A percentile compares a stretch with the other conserved stretches of the same genome.
Evolutionary conservation across 2,888 invertebrate species (phyloP).

Genomic region (Orthosia gracilis): DNA sequence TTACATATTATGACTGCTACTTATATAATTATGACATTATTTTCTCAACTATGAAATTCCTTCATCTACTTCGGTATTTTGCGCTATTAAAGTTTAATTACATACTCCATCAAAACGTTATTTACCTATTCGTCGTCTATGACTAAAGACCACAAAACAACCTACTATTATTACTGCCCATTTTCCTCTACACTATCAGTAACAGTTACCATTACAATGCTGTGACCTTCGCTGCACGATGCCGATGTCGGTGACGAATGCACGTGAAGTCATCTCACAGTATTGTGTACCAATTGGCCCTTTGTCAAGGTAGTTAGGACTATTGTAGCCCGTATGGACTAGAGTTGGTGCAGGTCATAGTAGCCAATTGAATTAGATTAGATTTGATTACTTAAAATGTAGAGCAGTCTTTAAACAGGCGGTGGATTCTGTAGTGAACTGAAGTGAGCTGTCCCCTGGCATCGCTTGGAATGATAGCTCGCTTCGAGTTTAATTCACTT

Average conservation of each 20-base stretch:
- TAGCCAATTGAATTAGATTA: conserved; percentile 18
- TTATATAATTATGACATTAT: background rate
- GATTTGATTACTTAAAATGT: conserved; percentile 18
- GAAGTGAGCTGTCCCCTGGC: too few species aligned
- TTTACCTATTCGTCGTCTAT: conserved; percentile 3
- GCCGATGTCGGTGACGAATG: conserved; percentile 58
- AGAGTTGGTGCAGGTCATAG: conserved; percentile 28
- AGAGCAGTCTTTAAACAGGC: background rate
- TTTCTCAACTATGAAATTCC: background rate
- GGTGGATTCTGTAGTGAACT: too few species aligned
- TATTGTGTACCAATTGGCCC: conserved; percentile 60
- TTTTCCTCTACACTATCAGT: conserved; percentile 46
- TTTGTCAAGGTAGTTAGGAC: conserved; percentile 50
- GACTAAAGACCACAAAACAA: conserved; percentile 32
- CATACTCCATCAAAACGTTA: background rate
- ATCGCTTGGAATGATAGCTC: too few species aligned
- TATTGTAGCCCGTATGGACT: conserved; percentile 44
- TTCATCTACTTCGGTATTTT: background rate
- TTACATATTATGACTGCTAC: background rate
- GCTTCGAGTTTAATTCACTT: too few species aligned
- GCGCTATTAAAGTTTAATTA: background rate
- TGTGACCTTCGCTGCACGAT: conserved; percentile 54
- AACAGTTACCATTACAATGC: conserved; percentile 38
- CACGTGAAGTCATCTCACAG: conserved; percentile 51
- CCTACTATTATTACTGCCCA: conserved; percentile 14